Conservation (phyloP, 2,797 vertebrate genomes). For the Lepus oiostolus region DNA sequence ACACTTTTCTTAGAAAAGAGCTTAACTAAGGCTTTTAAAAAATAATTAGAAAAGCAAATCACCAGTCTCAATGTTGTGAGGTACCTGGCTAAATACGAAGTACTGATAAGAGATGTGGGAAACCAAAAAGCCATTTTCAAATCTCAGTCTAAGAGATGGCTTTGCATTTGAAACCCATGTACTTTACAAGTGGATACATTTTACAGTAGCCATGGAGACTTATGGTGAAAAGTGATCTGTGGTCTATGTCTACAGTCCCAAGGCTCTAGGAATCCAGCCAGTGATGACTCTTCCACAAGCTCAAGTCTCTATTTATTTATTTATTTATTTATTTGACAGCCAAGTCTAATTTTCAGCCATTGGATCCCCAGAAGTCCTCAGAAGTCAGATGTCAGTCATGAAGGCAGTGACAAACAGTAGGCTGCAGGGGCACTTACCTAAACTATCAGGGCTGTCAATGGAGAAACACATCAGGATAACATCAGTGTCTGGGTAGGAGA, state of each 20-base stretch:
- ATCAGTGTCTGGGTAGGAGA: constrained; percentile 99
- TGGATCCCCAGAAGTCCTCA: background rate
- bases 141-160: background rate
- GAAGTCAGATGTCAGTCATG: background rate
- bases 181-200: background rate
- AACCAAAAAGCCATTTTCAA: background rate
- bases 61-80: background rate
- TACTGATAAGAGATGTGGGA: background rate
- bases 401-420: background rate
- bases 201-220: background rate
- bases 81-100: background rate
- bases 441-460: constrained; percentile 99
- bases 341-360: background rate
- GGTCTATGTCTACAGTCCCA: background rate
- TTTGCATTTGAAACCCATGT: background rate
- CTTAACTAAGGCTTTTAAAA: background rate
- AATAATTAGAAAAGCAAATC: background rate
- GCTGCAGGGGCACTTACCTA: constrained; percentile 91
- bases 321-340: too few species aligned
- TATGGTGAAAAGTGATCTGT: background rate
- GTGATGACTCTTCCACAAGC: background rate
- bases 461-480: constrained; percentile 99
- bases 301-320: background rate
- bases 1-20: background rate
- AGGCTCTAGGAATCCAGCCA: background rate